Evolutionary conservation across 2,113 vertebrate species (phyloP), one percentile per base, ranked within the genome.

Genomic region (Pyxicephalus adspersus): DNA sequence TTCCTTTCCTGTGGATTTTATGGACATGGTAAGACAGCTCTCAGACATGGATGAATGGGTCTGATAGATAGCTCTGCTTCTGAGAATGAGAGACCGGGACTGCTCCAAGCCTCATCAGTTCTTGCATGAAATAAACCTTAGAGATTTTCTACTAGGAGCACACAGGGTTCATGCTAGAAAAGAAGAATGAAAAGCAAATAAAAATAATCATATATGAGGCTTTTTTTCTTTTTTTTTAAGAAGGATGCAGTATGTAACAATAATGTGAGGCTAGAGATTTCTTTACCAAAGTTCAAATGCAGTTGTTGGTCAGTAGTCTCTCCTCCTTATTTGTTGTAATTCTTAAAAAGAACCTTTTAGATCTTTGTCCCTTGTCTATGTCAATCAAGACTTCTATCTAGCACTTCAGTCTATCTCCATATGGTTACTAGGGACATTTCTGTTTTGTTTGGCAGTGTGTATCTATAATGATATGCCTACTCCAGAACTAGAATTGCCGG

Each of bases 51-150:
- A 82, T 82, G 80, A 82, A 55, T 29, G 54, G 51, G 7, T 66
- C 70, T 82, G 80, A 82, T 82, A 82, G 80, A 82, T 82, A 66
- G 80, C 80, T 75, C 63, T 74, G 79, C 79, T 29, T 73, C 60
- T 57, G 45, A 73, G 79, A 73, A 63, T 23, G 50, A 54, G 60
- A 73, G 61, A 65, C 71, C 31, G 58, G 61, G 29, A 66, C 45
- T 75, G 70, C 52, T 75, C 80, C 61, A 75, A 75, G 51, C 71
- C 80, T 66, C 71, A 81, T 81, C 78, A 64, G 67, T 81, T 75
- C 17, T 63, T 28, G 71, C 51, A 64, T 82, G 80, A 75, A 75
- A 82, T 82, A 73, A 82, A 82, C 71, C 80, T 82, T 58, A 22
- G 80, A 64, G 52, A 82, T 66, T 64, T 20, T 82, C 65, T 65